phyloP scores from a whole-genome alignment of 2,888 invertebrate species.

The Dolomedes plantarius region DNA sequence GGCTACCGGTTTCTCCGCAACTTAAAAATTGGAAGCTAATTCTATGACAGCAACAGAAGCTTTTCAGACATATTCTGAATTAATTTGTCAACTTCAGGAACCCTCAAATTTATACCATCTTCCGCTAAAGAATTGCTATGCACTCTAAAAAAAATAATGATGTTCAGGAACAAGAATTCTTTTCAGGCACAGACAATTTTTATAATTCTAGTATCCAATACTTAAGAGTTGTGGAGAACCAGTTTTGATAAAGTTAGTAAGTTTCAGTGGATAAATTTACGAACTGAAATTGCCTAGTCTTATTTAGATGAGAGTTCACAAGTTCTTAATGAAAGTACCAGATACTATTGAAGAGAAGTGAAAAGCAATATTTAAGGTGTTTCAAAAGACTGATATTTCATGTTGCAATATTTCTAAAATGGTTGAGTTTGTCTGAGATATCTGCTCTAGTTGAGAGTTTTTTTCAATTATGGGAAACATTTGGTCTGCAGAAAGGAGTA shows the following conservation, averaged over 20 bases:
- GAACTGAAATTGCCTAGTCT: constrained; percentile 22
- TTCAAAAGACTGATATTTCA: constrained; percentile 1
- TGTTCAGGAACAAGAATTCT: too few species aligned
- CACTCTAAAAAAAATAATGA: too few species aligned
- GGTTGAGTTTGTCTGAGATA: not conserved
- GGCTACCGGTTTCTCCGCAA: too few species aligned
- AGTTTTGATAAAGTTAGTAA: too few species aligned
- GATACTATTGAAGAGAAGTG: not conserved
- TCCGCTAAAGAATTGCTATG: too few species aligned
- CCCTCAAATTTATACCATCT: too few species aligned
- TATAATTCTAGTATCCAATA: not conserved
- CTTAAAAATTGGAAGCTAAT: not conserved
- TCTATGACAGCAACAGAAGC: not conserved
- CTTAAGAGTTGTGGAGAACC: not conserved
- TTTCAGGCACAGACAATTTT: not conserved
- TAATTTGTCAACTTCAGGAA: too few species aligned
- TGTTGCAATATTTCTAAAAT: not conserved
- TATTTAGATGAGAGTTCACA: constrained; percentile 14
- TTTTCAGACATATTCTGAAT: not conserved
- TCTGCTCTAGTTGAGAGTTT: constrained; percentile 1
- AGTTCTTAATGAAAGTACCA: constrained; percentile 24
- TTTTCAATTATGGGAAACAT: constrained; percentile 17
- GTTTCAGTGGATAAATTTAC: too few species aligned
- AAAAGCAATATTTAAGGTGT: constrained; percentile 2
- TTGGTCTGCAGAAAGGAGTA: not conserved